Conservation (phyloP, 2,888 invertebrate genomes). For the Pandemis cinnamomeana region DNA sequence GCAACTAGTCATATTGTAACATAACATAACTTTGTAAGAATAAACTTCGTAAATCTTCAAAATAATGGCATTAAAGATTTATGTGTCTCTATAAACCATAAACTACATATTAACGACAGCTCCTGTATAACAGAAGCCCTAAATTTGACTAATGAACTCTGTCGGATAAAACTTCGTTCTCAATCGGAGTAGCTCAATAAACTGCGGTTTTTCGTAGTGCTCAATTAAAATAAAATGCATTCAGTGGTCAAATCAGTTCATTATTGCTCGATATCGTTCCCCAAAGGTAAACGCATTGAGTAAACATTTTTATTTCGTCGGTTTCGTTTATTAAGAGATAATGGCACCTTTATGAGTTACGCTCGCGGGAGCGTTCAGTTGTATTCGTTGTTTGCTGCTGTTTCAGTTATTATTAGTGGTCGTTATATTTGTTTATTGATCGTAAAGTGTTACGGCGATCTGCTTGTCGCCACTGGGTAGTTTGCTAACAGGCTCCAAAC, state of each 20-base stretch:
- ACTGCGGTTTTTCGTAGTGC: slow-evolving; percentile 15
- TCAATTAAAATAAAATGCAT: slow-evolving; percentile 52
- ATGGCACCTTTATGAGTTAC: slow-evolving; percentile 81
- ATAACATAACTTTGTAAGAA: not conserved
- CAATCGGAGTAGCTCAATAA: slow-evolving; percentile 8
- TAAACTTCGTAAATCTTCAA: not conserved
- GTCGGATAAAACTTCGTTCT: slow-evolving; percentile 1
- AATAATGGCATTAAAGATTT: not conserved
- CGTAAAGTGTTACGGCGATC: slow-evolving; percentile 78
- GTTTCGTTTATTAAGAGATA: slow-evolving; percentile 82
- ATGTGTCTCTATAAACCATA: not conserved
- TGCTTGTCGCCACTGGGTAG: slow-evolving; percentile 76
- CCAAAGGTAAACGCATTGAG: slow-evolving; percentile 70
- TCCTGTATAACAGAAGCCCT: slow-evolving; percentile 7
- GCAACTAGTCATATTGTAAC: too few relatives aligned
- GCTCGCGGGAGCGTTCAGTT: slow-evolving; percentile 68
- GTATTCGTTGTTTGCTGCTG: slow-evolving; percentile 81
- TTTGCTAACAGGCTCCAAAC: slow-evolving; percentile 77
- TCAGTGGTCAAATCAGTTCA: slow-evolving; percentile 63
- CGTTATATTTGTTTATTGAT: slow-evolving; percentile 82
- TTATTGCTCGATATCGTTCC: slow-evolving; percentile 64
- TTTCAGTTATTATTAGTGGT: slow-evolving; percentile 83
- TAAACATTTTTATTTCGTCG: slow-evolving; percentile 74
- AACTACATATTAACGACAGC: not conserved
- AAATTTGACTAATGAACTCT: slow-evolving; percentile 1